phyloP scores from a whole-genome alignment of 2,797 vertebrate species.

The Thunnus albacares region DNA sequence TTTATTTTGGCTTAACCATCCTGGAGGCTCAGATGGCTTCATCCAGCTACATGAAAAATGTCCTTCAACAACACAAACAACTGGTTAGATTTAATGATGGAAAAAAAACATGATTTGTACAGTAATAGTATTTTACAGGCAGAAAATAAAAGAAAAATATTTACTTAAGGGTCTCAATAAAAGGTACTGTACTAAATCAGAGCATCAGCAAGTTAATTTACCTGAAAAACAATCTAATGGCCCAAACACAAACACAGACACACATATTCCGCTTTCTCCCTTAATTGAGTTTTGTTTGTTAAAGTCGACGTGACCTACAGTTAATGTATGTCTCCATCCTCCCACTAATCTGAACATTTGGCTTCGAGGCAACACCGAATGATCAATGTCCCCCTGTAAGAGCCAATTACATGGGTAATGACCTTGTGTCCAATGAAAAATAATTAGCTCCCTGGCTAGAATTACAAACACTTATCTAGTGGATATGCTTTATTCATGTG shows the following conservation, averaged over 20 bases:
- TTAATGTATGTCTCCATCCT: conserved; percentile 8
- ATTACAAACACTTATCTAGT: conserved; percentile 39
- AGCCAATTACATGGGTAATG: conserved; percentile 42
- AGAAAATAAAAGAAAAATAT: neutral
- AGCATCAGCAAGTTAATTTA: conserved; percentile 27
- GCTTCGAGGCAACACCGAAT: conserved; percentile 45
- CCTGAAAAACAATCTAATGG: conserved; percentile 14
- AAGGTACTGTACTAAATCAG: neutral
- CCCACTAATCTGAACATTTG: conserved; percentile 19
- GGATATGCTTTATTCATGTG: conserved; percentile 33
- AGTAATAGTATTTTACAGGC: neutral
- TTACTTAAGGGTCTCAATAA: neutral
- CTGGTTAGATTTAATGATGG: neutral
- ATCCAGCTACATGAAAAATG: neutral
- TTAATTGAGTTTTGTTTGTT: conserved; percentile 34
- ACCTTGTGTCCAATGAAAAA: conserved; percentile 37
- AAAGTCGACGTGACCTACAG: conserved; percentile 26
- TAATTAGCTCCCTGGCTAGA: conserved; percentile 40
- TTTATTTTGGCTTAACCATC: neutral
- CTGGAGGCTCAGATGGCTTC: neutral
- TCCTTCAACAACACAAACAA: neutral
- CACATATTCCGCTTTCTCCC: neutral
- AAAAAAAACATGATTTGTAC: neutral
- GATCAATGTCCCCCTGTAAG: conserved; percentile 41
- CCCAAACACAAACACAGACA: conserved; percentile 10